Base-by-base conservation (phyloP, 2,797 vertebrate species). In the Sebastes oblongus region DNA sequence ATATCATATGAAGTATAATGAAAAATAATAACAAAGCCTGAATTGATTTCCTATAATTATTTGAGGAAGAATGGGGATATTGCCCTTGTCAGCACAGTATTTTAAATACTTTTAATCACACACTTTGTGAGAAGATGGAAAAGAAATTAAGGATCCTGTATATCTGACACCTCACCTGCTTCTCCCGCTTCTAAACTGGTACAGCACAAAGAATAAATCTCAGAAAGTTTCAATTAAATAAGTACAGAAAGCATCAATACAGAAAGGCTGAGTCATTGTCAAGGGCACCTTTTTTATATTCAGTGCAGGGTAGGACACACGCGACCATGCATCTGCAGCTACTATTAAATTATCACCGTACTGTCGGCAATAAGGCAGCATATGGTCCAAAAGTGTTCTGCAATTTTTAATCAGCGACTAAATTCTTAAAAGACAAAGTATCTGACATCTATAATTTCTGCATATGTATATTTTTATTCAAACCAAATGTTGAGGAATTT, bases 251-350 rank as follows among this genome's bases (percentile, higher is more conserved):
- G 58, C 85, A 77, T 86, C 82, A 88, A 81, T 82, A 85, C 66
- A 73, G 77, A 87, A 81, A 81, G 76, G 73, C 86, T 87, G 86
- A 92, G 90, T 92, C 89, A 91, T 69, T 84, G 81, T 92, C 88
- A 93, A 93, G 93, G 90, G 71, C 89, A 88, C 58, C 75, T 83
- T 88, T 87, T 91, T 86, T 72, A 78, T 83, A 78, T 75, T 88
- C 75, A 86, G 56, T 61, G 42, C 66, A 82, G 85, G 59, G 67
- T 69, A 77, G 73, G 56, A 88, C 78, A 77, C 78, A 75, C 83
- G 86, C 84, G 81, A 86, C 84, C 78, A 73, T 86, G 82, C 85
- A 88, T 87, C 79, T 87, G 82, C 86, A 86, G 67, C 85, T 79
- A 66, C 75, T 77, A 75, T 84, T 84, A 84, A 85, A 88, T 80